Evolutionary conservation across 1,140 invertebrate genomes (phyloP), one percentile per base, ranked within the genome.

Genomic region (Venustaconcha ellipsiformis): DNA sequence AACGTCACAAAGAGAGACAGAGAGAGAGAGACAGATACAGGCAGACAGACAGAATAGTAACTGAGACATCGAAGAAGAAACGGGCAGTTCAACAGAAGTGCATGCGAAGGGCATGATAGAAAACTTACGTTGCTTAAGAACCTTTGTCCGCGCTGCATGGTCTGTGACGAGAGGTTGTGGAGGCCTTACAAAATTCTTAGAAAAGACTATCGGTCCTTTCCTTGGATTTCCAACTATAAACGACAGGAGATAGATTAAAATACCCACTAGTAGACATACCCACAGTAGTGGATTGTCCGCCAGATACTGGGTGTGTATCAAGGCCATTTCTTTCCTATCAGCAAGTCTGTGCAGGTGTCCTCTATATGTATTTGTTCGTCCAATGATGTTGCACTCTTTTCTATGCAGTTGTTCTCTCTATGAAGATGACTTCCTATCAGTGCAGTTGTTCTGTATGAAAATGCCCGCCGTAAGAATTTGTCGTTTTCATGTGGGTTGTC

Each of bases 121-220:
- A 65, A 15, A 72, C 60, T 62, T 68, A 76, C 63, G 71, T 65
- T 68, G 55, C 59, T 80, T 72, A 37, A 68, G 60, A 60, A 68
- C 48, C 57, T 70, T 76, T 18, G 66, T 63, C 57, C 56, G 73
- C 30, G 57, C 13, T 5, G 30, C n/a, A 67, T 60, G 70, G 26
- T 67, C 65, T 57, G 62, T 73, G 11, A 78, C 37, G 14, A 76
- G 26, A 48, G 75, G 75, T 72, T 67, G 48, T 2, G 75, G 70
- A 56, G 69, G 65, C 48, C 64, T 77, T 1, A 77, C 75, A 72
- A 67, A 57, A n/a, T 23, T 20, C 14, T 55, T 37, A 20, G 58
- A 74, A 69, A 74, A 78, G 15, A 64, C 48, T 62, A 74, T 74
- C 23, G 15, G 48, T 37, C 57, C 69, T 17, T 57, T 60, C 56